These are phyloP conservation scores for Chaetodon auriga DNA, from an alignment of 2,113 vertebrate genomes.

Conservation along the genomic window DNA sequence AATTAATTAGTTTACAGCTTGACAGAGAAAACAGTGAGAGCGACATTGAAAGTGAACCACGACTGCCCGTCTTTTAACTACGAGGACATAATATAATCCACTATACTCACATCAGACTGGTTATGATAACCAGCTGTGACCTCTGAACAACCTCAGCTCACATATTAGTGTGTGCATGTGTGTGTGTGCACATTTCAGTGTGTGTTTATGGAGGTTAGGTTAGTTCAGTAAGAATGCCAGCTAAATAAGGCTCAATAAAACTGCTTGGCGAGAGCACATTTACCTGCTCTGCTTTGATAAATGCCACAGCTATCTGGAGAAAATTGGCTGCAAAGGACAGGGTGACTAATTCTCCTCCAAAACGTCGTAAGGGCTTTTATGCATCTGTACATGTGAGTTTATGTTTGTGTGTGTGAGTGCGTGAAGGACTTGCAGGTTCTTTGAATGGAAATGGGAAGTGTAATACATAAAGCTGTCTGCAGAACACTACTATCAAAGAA, in stretches of 20 bases:
- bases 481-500: slow-evolving; percentile 83
- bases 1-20: neutral
- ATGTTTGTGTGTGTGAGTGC: slow-evolving; percentile 35
- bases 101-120: neutral
- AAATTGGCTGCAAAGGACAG: slow-evolving; percentile 81
- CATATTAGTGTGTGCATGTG: neutral
- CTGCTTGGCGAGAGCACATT: slow-evolving; percentile 63
- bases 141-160: neutral
- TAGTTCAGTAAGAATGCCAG: slow-evolving; percentile 30
- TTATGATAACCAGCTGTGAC: slow-evolving; percentile 4
- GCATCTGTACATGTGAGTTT: slow-evolving; percentile 30
- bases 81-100: slow-evolving; percentile 13
- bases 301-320: slow-evolving; percentile 67
- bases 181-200: neutral
- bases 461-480: slow-evolving; percentile 83
- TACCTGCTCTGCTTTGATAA: slow-evolving; percentile 78
- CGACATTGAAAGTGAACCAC: neutral
- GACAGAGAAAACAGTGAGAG: neutral
- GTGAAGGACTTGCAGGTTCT: slow-evolving; percentile 79
- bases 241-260: slow-evolving; percentile 77
- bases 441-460: slow-evolving; percentile 84
- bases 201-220: slow-evolving; percentile 29
- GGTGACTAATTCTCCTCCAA: slow-evolving; percentile 75
- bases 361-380: slow-evolving; percentile 71
- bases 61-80: slow-evolving; percentile 8